phyloP scores from a whole-genome alignment of 2,113 vertebrate species.

The Poecile atricapillus region DNA sequence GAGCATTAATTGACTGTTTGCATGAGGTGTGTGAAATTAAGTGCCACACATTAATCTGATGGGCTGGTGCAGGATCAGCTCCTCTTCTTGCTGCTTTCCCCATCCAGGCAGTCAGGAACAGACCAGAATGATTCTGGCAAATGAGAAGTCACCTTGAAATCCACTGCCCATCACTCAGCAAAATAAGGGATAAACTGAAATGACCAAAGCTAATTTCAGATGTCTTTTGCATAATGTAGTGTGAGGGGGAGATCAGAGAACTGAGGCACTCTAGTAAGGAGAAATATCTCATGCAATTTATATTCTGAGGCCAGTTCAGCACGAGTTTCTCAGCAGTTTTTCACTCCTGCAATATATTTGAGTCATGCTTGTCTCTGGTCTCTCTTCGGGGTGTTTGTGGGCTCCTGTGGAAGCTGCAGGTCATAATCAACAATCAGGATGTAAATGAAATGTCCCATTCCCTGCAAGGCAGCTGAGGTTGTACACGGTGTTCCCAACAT shows the following conservation, averaged over 20 bases:
- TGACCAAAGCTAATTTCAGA: conserved; percentile 28
- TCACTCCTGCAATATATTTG: not conserved
- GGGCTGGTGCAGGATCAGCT: not conserved
- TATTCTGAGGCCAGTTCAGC: not conserved
- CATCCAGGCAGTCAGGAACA: not conserved
- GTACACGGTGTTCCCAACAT: not conserved
- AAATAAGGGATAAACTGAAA: conserved; percentile 5
- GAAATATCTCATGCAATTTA: not conserved
- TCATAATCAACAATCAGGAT: not conserved
- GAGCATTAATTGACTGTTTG: conserved; percentile 29
- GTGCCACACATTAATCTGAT: not conserved
- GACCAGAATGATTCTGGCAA: not conserved
- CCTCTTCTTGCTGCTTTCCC: not conserved
- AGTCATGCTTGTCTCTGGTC: not conserved
- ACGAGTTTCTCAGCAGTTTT: not conserved
- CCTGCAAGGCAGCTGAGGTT: not conserved
- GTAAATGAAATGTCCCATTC: not conserved
- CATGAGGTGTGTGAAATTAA: conserved; percentile 34
- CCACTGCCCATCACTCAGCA: not conserved
- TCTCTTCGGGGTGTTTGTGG: not conserved
- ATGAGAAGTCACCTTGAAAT: conserved; percentile 53
- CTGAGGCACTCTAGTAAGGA: not conserved
- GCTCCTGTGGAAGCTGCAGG: not conserved
- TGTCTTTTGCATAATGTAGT: conserved; percentile 12
- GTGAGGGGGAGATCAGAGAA: not conserved